Percentiles rank a stretch among this genome's conserved stretches.
Evolutionary conservation across 2,888 invertebrate genomes (phyloP).

Genomic region (Antheraea yamamai): DNA sequence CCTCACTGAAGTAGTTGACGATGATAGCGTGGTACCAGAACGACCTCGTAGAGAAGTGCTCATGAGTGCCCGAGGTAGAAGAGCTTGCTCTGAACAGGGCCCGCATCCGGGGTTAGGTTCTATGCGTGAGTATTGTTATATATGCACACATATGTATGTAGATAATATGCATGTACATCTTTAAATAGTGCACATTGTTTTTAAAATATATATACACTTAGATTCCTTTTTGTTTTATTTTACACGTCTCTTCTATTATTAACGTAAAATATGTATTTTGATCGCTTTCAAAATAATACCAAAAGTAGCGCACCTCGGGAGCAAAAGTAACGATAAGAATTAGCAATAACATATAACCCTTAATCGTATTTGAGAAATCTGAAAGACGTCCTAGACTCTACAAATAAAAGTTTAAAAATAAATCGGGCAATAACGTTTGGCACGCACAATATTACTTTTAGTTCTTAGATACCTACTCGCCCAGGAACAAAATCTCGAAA

Average conservation of each 20-base stretch:
- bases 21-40: slow-evolving; percentile 64
- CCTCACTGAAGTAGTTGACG: slow-evolving; percentile 41
- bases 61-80: slow-evolving; percentile 80
- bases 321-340: not conserved
- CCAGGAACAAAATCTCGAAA: not conserved
- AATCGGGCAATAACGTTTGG: not conserved
- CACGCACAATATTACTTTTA: not conserved
- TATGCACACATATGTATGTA: not conserved
- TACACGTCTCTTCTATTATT: too few species aligned
- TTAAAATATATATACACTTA: not conserved
- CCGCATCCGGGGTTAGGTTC: slow-evolving; percentile 82
- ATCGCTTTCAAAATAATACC: not conserved
- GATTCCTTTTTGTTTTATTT: not conserved
- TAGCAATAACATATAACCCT: not conserved
- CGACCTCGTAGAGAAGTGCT: slow-evolving; percentile 77
- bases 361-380: not conserved
- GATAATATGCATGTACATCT: not conserved
- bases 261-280: too few species aligned
- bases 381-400: not conserved
- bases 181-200: not conserved
- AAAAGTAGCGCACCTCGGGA: not conserved
- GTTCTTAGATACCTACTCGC: not conserved
- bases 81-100: slow-evolving; percentile 87
- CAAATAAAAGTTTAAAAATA: too few species aligned
- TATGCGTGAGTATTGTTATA: slow-evolving; percentile 57